Percentiles rank a stretch among this genome's conserved stretches.
These are phyloP conservation scores for Proisotoma minuta DNA, from an alignment of 2,888 invertebrate species.

Conservation along the genomic window DNA sequence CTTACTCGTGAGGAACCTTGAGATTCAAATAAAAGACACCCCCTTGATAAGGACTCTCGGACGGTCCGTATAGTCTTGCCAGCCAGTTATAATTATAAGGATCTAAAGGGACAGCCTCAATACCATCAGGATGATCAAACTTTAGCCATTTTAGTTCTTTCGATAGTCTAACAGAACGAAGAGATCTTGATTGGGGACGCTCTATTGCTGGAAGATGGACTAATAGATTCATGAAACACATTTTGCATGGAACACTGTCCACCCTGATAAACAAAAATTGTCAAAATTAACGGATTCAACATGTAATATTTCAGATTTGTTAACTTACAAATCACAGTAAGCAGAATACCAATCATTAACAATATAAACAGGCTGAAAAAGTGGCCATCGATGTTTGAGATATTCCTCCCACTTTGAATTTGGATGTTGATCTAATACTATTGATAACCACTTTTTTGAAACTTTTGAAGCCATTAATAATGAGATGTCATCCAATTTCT, in stretches of 20 bases:
- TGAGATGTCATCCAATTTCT: slow-evolving; percentile 84
- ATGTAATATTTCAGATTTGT: background rate
- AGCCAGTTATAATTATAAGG: slow-evolving; percentile 84
- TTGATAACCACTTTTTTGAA: slow-evolving; percentile 75
- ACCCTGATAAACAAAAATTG: slow-evolving; percentile 56
- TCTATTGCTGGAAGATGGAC: slow-evolving; percentile 18
- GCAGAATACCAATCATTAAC: slow-evolving; percentile 55
- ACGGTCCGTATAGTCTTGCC: slow-evolving; percentile 84
- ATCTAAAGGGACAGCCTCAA: slow-evolving; percentile 75
- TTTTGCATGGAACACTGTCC: slow-evolving; percentile 77
- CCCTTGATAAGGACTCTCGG: slow-evolving; percentile 89
- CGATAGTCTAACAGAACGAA: slow-evolving; percentile 40
- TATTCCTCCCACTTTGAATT: slow-evolving; percentile 75
- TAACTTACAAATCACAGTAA: slow-evolving; percentile 56
- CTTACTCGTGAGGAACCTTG: slow-evolving; percentile 75
- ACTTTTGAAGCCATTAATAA: slow-evolving; percentile 83
- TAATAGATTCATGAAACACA: slow-evolving; percentile 60
- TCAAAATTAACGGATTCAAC: slow-evolving; percentile 11
- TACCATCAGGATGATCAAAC: slow-evolving; percentile 78
- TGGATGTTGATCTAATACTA: slow-evolving; percentile 72
- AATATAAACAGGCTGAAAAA: slow-evolving; percentile 69
- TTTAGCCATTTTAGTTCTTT: slow-evolving; percentile 54
- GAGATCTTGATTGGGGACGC: slow-evolving; percentile 18
- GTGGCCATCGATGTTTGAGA: slow-evolving; percentile 75
- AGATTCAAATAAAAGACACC: slow-evolving; percentile 86